Conservation (phyloP, 2,888 invertebrate species). For the Fragum fragum region DNA sequence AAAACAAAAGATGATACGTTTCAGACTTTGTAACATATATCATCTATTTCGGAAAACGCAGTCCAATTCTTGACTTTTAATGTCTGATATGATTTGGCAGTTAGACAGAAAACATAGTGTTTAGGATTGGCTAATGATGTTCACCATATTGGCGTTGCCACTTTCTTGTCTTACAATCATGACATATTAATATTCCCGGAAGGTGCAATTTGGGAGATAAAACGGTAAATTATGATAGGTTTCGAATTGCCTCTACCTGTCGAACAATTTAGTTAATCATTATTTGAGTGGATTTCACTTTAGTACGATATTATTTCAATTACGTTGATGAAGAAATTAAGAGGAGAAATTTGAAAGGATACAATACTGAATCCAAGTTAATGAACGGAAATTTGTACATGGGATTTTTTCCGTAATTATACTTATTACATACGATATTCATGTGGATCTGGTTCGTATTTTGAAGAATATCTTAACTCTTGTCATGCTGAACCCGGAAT, state of each 20-base stretch:
- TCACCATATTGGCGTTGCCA: neutral
- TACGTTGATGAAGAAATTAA: neutral
- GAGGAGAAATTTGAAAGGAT: neutral
- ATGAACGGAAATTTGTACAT: neutral
- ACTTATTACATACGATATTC: no score
- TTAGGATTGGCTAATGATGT: conserved; percentile 5
- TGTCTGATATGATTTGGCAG: neutral
- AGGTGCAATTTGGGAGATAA: conserved; percentile 28
- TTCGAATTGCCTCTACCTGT: conserved; percentile 1
- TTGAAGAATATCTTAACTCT: no score
- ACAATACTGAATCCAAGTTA: neutral
- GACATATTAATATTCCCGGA: conserved; percentile 22
- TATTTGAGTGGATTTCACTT: neutral
- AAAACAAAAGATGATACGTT: no score
- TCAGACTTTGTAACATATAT: neutral
- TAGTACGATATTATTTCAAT: neutral
- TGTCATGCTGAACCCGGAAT: no score
- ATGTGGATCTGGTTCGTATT: no score
- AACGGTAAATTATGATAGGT: conserved; percentile 14
- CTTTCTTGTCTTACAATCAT: conserved; percentile 17
- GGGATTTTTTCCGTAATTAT: no score
- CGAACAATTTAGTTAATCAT: conserved; percentile 1
- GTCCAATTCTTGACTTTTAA: conserved; percentile 3
- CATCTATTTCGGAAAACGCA: neutral
- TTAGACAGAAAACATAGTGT: neutral